Evolutionary conservation across 1,140 invertebrate genomes (phyloP), one percentile per base, ranked within the genome.

Genomic region (Drosophila ironensis): DNA sequence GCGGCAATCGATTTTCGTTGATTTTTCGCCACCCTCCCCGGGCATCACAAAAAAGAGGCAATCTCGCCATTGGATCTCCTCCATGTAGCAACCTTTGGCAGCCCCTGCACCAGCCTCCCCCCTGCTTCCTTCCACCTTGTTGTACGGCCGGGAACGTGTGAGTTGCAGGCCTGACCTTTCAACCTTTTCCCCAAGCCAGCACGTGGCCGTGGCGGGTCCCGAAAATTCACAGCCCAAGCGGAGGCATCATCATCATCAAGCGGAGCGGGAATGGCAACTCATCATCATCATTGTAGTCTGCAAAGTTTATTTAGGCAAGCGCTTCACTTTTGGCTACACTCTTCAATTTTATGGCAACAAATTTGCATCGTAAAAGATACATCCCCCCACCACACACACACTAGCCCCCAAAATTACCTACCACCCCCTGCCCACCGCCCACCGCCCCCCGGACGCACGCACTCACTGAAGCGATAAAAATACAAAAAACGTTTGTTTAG

Each of bases 321-420:
- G 54, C 64, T 68, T 66, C 64, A 68, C 47, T 64, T 72, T 57
- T 54, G 52, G 76, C 70, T 80, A 82, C 77, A 84, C 78, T 84
- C 78, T 86, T 84, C 78, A 84, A 84, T 84, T 84, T 84, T 86
- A 84, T 84, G 82, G 78, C 78, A 84, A 84, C 78, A 84, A 84
- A 84, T 84, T 84, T 84, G 78, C 78, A 84, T 84, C 78, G 78
- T 84, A 84, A 84, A 84, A 84, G 78, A 84, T 84, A 74, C 80
- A 69, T 59, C 61, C 59, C 41, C 41, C 25, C 41, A 7, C 4
- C 42, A 33, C 48, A 35, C 12, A 38, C 50, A 51, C 30, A 73
- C 73, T 77, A 72, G 73, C 68, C 52, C 47, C 27, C 11, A 17
- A 63, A 42, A 51, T 22, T 22, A 46, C 35, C 69, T 30, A 20